These are phyloP conservation scores for Macheiramphus alcinus DNA, from an alignment of 2,113 vertebrate species.

Conservation along the genomic window DNA sequence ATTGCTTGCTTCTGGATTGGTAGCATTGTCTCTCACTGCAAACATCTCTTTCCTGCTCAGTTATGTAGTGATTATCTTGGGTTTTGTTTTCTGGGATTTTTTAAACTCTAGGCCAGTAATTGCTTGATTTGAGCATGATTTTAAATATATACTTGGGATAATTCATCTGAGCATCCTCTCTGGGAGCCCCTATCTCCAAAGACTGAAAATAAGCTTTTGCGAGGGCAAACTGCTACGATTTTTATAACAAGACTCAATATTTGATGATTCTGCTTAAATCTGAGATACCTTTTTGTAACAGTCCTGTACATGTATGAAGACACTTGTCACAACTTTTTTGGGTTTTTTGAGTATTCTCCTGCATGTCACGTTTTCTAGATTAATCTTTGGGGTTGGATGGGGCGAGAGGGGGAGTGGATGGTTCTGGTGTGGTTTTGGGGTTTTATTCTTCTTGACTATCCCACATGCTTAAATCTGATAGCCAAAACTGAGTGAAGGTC, in stretches of 20 bases:
- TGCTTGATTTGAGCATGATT: not conserved
- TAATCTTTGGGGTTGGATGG: not conserved
- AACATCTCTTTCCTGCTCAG: not conserved
- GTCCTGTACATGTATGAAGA: not conserved
- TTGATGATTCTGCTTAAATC: not conserved
- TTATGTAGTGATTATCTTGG: not conserved
- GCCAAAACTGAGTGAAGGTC: not conserved
- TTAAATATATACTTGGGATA: not conserved
- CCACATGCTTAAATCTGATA: not conserved
- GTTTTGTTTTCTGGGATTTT: not conserved
- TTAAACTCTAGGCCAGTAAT: not conserved
- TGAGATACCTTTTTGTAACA: not conserved
- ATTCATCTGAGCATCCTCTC: not conserved
- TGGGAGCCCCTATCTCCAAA: not conserved
- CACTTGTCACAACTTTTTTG: not conserved
- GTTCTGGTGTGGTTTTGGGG: not conserved
- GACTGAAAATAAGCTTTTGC: not conserved
- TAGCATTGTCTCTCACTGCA: not conserved
- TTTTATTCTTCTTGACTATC: not conserved
- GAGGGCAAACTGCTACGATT: not conserved
- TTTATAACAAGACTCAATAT: not conserved
- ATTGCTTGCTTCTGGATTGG: not conserved
- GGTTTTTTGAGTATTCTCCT: not conserved
- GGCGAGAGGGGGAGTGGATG: rapidly evolving
- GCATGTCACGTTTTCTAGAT: rapidly evolving